Evolutionary conservation across 2,888 invertebrate species (phyloP), one percentile per base, ranked within the genome.

Genomic region (Pycnomerus fuliginosus): DNA sequence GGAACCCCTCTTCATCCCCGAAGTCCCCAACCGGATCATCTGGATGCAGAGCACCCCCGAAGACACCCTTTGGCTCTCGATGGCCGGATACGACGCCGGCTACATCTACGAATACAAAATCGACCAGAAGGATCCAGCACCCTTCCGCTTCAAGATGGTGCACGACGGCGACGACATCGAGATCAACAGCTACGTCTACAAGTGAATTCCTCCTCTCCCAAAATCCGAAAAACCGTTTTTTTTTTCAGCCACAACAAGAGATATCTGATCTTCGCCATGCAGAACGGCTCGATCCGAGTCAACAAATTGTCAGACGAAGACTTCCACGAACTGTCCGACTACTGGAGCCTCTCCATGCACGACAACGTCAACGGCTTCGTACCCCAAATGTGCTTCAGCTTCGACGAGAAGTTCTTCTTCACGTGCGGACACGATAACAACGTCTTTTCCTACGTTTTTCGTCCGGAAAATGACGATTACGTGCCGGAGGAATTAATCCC

Each of bases 381-480:
- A 16, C 78, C 82, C 0, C 74, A 76, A 42, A 72, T 90, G 38
- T 76, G 79, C 42, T 77, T 84, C 48, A 85, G 82, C 58, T 72
- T 71, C 37, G 81, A 87, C 66, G 74, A 77, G 53, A 74, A 70
- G 73, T 80, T 70, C 64, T 73, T 72, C 39, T 71, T 72, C 43
- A 65, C 83, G 1, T 79, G 84, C 56, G 90, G 90, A 0, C 62
- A 75, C 11, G 90, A 90, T 67, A 88, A 89, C 2, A 89, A 90
- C 62, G 75, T 90, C 34, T 90, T 91, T 63, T 78, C 83, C 0
- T 90, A 80, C 58, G 58, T 65, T 1, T 80, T 83, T 59, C 74
- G 77, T 48, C 78, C 78, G 0, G 73, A 75, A 16, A 50, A 61
- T 60, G 71, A 59, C 31, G 27, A 48, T n/a, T 41, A 32, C 46